Evolutionary conservation across 2,888 invertebrate genomes (phyloP).

Genomic region (Eristalis pertinax): DNA sequence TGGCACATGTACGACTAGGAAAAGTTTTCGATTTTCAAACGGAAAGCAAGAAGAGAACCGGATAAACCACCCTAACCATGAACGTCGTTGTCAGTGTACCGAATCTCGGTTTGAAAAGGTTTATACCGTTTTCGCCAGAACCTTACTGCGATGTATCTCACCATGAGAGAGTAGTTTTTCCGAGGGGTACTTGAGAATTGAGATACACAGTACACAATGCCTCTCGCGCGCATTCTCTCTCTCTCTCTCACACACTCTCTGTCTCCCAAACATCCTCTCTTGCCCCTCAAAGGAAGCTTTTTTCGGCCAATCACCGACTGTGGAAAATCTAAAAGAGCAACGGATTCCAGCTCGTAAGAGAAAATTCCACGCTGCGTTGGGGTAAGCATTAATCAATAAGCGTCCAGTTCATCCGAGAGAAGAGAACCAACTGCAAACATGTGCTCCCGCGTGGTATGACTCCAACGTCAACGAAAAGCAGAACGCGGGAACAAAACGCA

Average conservation of each 20-base stretch:
- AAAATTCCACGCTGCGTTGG: not conserved
- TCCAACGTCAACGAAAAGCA: not conserved
- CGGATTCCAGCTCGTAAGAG: not conserved
- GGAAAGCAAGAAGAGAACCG: slow-evolving; percentile 42
- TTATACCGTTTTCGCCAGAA: slow-evolving; percentile 26
- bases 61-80: slow-evolving; percentile 37
- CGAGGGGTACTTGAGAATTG: slow-evolving; percentile 17
- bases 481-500: too few species aligned
- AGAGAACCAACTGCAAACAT: not conserved
- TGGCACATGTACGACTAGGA: slow-evolving; percentile 16
- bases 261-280: not conserved
- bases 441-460: not conserved
- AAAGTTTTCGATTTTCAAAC: slow-evolving; percentile 50
- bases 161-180: slow-evolving; percentile 10
- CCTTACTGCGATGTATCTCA: slow-evolving; percentile 1
- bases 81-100: not conserved
- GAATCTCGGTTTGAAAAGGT: slow-evolving; percentile 40
- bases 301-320: not conserved
- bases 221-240: too few species aligned
- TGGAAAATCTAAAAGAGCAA: not conserved
- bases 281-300: not conserved
- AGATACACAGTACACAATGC: not conserved
- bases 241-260: not conserved
- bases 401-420: not conserved
- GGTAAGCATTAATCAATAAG: too few species aligned